phyloP scores from a whole-genome alignment of 1,140 invertebrate genomes.

The Diabrotica virgifera region DNA sequence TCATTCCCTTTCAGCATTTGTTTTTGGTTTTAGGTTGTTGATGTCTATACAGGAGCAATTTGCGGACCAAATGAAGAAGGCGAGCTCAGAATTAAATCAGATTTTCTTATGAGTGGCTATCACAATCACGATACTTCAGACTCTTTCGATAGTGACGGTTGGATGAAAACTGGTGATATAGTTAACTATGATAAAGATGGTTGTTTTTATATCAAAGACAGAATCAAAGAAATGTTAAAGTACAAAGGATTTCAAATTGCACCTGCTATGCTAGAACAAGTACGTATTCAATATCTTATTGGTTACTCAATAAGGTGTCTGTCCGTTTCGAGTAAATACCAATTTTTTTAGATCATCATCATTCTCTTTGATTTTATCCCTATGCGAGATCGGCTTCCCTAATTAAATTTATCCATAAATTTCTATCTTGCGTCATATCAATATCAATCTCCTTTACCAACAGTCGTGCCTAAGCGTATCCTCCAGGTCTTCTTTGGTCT shows the following conservation, averaged over 20 bases:
- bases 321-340: too few species aligned
- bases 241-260: conserved; percentile 49
- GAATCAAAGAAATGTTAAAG: conserved; percentile 75
- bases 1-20: too few species aligned
- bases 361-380: too few species aligned
- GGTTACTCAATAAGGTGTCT: too few species aligned
- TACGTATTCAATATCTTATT: background rate
- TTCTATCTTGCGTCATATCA: too few species aligned
- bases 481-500: too few species aligned
- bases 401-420: too few species aligned
- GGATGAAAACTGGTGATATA: conserved; percentile 68
- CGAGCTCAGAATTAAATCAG: conserved; percentile 56
- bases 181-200: conserved; percentile 64
- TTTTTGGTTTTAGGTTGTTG: conserved; percentile 42
- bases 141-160: conserved; percentile 61
- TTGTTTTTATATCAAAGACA: conserved; percentile 64
- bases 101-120: conserved; percentile 56
- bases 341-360: too few species aligned
- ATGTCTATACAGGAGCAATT: conserved; percentile 49
- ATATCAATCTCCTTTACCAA: too few species aligned
- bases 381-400: too few species aligned
- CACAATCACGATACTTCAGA: conserved; percentile 43
- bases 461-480: too few species aligned
- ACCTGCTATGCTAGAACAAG: conserved; percentile 58
- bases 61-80: conserved; percentile 53